A percentile compares a stretch with the other conserved stretches of the same genome.
Evolutionary conservation across 2,113 vertebrate genomes (phyloP).

Genomic region (Prunella himalayana): DNA sequence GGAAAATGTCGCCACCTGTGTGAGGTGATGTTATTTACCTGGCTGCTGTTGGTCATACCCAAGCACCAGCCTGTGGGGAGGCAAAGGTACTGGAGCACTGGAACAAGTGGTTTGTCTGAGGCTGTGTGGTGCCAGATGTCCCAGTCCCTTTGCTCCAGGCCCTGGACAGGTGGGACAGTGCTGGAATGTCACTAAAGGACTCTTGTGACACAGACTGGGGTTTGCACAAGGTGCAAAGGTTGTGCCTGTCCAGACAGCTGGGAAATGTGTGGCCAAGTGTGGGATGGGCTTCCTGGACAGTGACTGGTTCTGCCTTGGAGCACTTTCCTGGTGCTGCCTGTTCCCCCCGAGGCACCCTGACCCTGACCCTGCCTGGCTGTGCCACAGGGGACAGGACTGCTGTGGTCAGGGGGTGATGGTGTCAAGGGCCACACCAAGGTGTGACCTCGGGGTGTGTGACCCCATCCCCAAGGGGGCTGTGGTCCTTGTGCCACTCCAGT

Average conservation of each 20-base stretch:
- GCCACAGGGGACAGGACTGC: not conserved
- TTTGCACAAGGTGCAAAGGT: not conserved
- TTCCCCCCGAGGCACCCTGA: no score
- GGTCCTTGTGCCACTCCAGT: not conserved
- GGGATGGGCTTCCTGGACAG: not conserved
- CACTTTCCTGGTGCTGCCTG: not conserved
- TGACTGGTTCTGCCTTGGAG: not conserved
- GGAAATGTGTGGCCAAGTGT: rapidly evolving
- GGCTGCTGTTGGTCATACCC: not conserved
- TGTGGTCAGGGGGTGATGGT: not conserved
- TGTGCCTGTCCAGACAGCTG: not conserved
- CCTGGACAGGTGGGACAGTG: not conserved
- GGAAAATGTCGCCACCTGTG: not conserved
- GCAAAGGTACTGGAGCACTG: not conserved
- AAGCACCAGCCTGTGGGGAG: not conserved
- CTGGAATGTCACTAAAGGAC: not conserved
- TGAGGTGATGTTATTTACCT: not conserved
- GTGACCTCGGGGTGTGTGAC: not conserved
- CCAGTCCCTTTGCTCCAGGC: not conserved
- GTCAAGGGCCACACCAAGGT: rapidly evolving
- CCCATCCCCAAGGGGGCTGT: rapidly evolving
- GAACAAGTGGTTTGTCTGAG: not conserved
- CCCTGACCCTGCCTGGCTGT: rapidly evolving
- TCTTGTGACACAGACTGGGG: rapidly evolving
- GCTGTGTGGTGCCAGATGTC: not conserved